Base-by-base conservation (phyloP, 2,113 vertebrate genomes). In the Aptenodytes forsteri region DNA sequence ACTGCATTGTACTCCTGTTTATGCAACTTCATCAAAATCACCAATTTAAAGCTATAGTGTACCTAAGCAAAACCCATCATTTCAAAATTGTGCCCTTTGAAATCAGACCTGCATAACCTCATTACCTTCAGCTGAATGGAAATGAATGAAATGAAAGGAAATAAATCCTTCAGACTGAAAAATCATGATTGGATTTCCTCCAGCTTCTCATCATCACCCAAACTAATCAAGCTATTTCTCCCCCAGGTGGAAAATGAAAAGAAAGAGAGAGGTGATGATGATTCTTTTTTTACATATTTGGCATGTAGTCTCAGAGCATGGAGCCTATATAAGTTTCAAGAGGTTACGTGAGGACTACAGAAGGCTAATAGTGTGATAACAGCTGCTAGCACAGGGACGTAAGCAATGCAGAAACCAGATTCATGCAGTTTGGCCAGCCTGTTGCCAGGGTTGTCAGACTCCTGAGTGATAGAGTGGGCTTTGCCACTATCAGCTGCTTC, bases 151-250 rank as follows among this genome's bases (percentile, higher is more conserved):
- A 96, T 70, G 55, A 93, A 92, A 95, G 82, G 91, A 96, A 96
- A 90, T 86, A 94, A 97, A 90, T 58, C 49, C 84, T 94, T 94
- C 94, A 93, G 44, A 83, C 52, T 94, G 94, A 96, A 94, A 97
- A 96, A 95, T 83, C 82, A 64, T 42, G 44, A 97, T 13, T 95
- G 89, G 81, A 90, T 91, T 94, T 93, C 89, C 67, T 97, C 91
- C 93, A 93, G 92, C 79, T 95, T 96, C 91, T 87, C 87, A 80
- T 82, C 86, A 76, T 69, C 91, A 95, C 71, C 86, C 83, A 96
- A 89, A 93, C 81, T 87, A 95, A 96, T 96, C 89, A 96, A 89
- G 93, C 83, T 84, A 76, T 94, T 96, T 97, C 95, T 94, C 87
- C 81, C 75, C 65, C 84, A 96, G 91, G 89, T 93, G 89, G 87